Base-by-base conservation (phyloP, 2,888 invertebrate species). In the Leptopilina syphax region DNA sequence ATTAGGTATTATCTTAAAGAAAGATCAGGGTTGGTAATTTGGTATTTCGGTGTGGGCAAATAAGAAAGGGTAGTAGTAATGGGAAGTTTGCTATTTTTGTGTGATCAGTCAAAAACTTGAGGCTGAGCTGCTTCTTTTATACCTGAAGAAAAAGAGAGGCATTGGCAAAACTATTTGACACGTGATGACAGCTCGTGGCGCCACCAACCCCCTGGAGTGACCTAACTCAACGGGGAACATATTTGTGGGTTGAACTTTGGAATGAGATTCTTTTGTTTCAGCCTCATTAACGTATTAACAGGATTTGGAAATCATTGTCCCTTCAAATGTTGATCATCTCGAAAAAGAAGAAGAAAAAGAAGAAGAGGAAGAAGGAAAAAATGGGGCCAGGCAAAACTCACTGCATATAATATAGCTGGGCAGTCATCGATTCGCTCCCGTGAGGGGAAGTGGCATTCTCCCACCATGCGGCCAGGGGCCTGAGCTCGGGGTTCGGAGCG, bases 171-270 rank as follows among this genome's bases (percentile, higher is more conserved):
- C 47, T 63, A 77, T 80, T 81, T 82, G 90, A 89, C 91, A 91
- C 90, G 91, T 90, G 92, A 91, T 91, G 92, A 92, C 91, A 91
- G 91, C 91, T 89, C 89, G 85, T 91, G 92, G 92, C 92, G 92
- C 91, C 92, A 90, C 89, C 88, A 86, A 89, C 91, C 91, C 91
- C 92, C 91, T 85, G 91, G 85, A 87, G 91, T 88, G 89, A 77
- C 82, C 79, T 79, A 80, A 81, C 89, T 78, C 91, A 82, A 86
- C 90, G 85, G 90, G 87, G 87, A 86, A 86, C 85, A 79, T 82
- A 8, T 79, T 78, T 78, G 82, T 82, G 82, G 83, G 83, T 85
- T 84, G 85, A 85, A 83, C 77, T 78, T 50, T 83, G 81, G 84
- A 81, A 44, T 83, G 85, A 85, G 87, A 89, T 90, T 90, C 91